A percentile compares a stretch with the other conserved stretches of the same genome.
These are phyloP conservation scores for Acanthurus tractus DNA, from an alignment of 2,797 vertebrate genomes.

Conservation along the genomic window DNA sequence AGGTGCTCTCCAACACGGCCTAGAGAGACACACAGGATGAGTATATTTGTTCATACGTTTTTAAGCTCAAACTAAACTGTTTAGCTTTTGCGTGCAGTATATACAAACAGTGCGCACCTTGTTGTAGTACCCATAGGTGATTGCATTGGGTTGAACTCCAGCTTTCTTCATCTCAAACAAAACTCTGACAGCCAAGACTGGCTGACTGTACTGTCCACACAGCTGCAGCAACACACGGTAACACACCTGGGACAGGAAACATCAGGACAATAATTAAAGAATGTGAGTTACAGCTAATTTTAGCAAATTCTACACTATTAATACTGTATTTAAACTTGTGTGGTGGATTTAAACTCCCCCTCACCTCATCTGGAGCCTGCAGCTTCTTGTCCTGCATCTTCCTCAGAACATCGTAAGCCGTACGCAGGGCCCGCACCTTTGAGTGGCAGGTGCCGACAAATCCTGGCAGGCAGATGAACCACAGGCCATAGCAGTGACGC, in stretches of 20 bases:
- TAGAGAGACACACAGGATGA: constrained; percentile 67
- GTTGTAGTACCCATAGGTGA: constrained; percentile 99
- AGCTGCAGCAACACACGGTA: constrained; percentile 98
- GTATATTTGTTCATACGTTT: neutral
- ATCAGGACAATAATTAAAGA: neutral
- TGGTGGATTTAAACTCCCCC: neutral
- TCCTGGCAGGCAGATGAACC: constrained; percentile 98
- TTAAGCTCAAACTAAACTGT: neutral
- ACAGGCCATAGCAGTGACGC: constrained; percentile 95
- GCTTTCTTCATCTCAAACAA: constrained; percentile 99
- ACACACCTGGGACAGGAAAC: constrained; percentile 88
- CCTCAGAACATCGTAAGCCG: constrained; percentile 94
- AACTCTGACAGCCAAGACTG: constrained; percentile 95
- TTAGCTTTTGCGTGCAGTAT: neutral
- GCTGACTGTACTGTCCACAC: constrained; percentile 97
- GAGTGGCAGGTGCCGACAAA: constrained; percentile 95
- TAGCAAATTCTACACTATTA: neutral
- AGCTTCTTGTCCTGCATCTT: constrained; percentile 97
- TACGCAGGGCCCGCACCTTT: constrained; percentile 94
- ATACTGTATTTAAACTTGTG: neutral
- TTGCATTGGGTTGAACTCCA: constrained; percentile 97
- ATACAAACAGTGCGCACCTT: constrained; percentile 83
- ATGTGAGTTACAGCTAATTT: neutral
- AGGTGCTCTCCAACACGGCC: constrained; percentile 98
- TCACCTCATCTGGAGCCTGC: constrained; percentile 97